Evolutionary conservation across 2,888 invertebrate genomes (phyloP), one percentile per base, ranked within the genome.

Genomic region (Eupelmus urozonus): DNA sequence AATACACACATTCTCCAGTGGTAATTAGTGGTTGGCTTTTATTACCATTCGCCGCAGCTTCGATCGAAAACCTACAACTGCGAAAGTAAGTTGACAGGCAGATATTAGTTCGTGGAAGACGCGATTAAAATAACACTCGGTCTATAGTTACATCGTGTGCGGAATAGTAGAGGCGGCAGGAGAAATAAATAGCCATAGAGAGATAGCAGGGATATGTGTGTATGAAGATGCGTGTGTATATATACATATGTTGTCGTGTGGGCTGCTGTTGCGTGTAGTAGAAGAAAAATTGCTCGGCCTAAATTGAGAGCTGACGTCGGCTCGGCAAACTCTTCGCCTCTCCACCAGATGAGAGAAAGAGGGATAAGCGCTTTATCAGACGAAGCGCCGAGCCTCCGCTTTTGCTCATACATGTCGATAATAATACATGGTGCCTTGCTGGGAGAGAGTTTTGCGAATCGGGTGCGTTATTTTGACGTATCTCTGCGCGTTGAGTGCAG

Each of bases 271-370:
- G n/a, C 16, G 18, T 40, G 20, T 29, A 23, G 34, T 63, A 53
- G 7, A 40, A 59, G 49, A 49, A 71, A 62, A 60, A 59, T 71
- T 63, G 65, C 59, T 71, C 25, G 45, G 62, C 59, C 57, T 71
- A 71, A 71, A 71, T 76, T 63, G 53, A 70, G 57, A 65, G 57
- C 74, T 60, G 59, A 67, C 67, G 51, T 59, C n/a, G 70, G 42
- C 53, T 62, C 53, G 29, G 27, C 25, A 34, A 5, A 57, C 34
- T 74, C n/a, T 66, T 67, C 40, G 25, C 25, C 29, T 67, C 59
- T 59, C 51, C 60, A 13, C 25, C 7, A 20, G 23, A 34, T 23
- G 11, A 53, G 5, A 67, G 55, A 69, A 53, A 25, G 57, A 51
- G n/a, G 18, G 23, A 51, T 13, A 59, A 40, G 20, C n/a, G 18